Conservation (phyloP, 37 sponge, comb jelly and placozoan genomes). For the Haliclona indistincta region DNA sequence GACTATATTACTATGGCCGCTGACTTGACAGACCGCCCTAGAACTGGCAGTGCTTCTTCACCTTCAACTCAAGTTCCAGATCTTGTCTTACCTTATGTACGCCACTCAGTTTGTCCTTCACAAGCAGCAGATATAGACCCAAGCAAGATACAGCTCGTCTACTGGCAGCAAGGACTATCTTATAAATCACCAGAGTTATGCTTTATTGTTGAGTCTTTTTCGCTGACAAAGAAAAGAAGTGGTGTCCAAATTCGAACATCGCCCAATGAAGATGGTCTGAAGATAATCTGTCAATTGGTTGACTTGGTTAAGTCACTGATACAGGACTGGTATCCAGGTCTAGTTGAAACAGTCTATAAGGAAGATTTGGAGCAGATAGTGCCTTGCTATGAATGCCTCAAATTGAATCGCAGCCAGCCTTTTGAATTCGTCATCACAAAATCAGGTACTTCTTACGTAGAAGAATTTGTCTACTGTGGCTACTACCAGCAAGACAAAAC, state of each 20-base stretch:
- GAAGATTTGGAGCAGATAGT: conserved; percentile 26
- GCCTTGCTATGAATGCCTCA: conserved; percentile 47
- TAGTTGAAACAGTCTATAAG: background rate
- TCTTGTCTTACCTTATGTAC: background rate
- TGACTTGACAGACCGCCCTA: no score
- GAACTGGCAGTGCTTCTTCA: no score
- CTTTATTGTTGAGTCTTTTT: conserved; percentile 15
- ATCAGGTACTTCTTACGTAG: background rate
- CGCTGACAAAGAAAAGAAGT: background rate
- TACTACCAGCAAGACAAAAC: background rate
- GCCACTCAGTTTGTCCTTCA: background rate
- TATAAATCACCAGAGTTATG: background rate
- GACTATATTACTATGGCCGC: no score
- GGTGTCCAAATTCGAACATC: conserved; percentile 28
- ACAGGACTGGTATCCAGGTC: conserved; percentile 63
- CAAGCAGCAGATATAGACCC: background rate
- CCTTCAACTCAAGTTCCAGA: no score
- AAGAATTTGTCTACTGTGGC: conserved; percentile 12
- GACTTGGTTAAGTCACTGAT: conserved; percentile 36
- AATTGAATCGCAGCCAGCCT: background rate
- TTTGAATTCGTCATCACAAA: conserved; percentile 16
- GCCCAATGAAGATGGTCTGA: conserved; percentile 9
- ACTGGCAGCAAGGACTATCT: conserved; percentile 13
- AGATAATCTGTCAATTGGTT: conserved; percentile 40
- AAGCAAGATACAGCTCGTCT: background rate